These are phyloP conservation scores for Orycteropus afer DNA, from an alignment of 2,113 vertebrate genomes.

Conservation along the genomic window DNA sequence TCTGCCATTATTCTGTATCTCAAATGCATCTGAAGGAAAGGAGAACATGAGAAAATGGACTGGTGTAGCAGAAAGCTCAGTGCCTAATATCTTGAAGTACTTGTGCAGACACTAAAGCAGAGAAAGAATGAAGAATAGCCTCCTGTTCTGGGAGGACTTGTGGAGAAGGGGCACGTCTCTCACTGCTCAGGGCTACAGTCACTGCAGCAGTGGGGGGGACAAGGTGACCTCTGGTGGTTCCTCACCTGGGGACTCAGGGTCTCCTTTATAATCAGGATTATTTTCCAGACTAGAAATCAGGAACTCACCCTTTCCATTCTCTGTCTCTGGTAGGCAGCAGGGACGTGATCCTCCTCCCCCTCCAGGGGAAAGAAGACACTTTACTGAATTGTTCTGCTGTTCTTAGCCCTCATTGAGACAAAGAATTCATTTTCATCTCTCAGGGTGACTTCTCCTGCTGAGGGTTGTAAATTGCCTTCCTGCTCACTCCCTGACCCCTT, in stretches of 20 bases:
- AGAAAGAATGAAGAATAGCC: neutral
- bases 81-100: neutral
- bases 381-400: slow-evolving; percentile 62
- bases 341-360: neutral
- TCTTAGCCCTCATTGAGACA: slow-evolving; percentile 54
- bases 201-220: neutral
- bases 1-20: neutral
- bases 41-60: neutral
- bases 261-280: neutral
- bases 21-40: neutral
- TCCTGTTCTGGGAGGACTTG: neutral
- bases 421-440: slow-evolving; percentile 65
- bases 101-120: neutral
- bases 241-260: neutral
- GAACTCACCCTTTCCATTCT: slow-evolving; percentile 24
- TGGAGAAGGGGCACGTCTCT: neutral
- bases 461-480: slow-evolving; percentile 72
- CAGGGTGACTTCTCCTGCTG: slow-evolving; percentile 50
- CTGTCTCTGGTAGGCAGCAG: neutral
- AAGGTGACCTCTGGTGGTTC: neutral
- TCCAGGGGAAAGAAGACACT: slow-evolving; percentile 40
- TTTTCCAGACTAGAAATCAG: slow-evolving; percentile 29
- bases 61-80: neutral
- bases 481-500: slow-evolving; percentile 67
- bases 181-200: neutral